A percentile compares a stretch with the other conserved stretches of the same genome.
These are phyloP conservation scores for Mizuhopecten yessoensis DNA, from an alignment of 1,140 invertebrate genomes.

Conservation along the genomic window DNA sequence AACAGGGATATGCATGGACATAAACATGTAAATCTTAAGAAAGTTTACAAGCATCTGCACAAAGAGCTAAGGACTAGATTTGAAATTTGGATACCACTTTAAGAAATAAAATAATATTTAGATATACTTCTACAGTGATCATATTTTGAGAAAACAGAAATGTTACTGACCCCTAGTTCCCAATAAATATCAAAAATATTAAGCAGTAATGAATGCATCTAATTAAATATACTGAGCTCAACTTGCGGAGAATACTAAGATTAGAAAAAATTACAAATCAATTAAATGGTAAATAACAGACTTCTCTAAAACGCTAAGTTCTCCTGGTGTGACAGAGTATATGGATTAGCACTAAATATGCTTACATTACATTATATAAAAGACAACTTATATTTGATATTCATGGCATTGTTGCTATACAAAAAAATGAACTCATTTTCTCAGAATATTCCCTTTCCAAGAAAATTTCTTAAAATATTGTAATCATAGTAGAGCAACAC, in stretches of 20 bases:
- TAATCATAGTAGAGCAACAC: background rate
- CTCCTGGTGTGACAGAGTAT: background rate
- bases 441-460: background rate
- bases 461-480: background rate
- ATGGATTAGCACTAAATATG: background rate
- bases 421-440: background rate
- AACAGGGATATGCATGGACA: too few relatives aligned
- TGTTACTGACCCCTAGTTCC: constrained; percentile 24
- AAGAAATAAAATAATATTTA: background rate
- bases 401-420: background rate
- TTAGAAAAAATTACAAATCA: background rate
- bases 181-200: background rate
- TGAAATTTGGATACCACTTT: background rate
- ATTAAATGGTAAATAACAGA: background rate
- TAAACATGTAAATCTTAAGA: too few relatives aligned
- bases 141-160: background rate
- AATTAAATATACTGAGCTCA: background rate
- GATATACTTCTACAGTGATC: background rate
- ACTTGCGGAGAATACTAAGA: background rate
- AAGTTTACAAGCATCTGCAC: too few relatives aligned
- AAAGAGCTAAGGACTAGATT: constrained; percentile 20
- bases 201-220: background rate
- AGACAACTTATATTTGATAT: background rate
- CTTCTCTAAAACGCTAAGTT: background rate
- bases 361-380: background rate